Percentiles rank a stretch among this genome's conserved stretches.
phyloP scores from a whole-genome alignment of 2,888 invertebrate species.

The Erpobdella octoculata region DNA sequence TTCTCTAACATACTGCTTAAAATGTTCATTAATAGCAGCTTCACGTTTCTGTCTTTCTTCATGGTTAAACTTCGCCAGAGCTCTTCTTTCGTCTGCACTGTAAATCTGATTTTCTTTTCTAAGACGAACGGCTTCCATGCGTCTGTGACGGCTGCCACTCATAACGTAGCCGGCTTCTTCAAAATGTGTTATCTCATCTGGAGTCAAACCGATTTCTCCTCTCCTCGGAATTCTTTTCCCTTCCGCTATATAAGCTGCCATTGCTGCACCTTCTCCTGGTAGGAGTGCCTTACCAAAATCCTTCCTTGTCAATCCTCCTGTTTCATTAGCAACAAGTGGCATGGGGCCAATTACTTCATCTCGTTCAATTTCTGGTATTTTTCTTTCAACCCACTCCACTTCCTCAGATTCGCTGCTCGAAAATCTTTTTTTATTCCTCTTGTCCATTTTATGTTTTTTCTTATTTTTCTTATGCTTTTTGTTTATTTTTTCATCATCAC shows the following conservation, averaged over 20 bases:
- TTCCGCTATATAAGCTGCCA: conserved; percentile 97
- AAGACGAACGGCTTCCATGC: conserved; percentile 98
- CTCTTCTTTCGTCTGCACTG: conserved; percentile 96
- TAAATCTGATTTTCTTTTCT: conserved; percentile 95
- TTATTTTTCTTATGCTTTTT: conserved; percentile 43
- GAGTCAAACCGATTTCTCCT: conserved; percentile 94
- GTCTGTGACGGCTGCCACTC: conserved; percentile 88
- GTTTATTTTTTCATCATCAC: conserved; percentile 38
- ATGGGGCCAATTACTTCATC: conserved; percentile 35
- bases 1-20: conserved; percentile 46
- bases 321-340: conserved; percentile 34
- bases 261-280: conserved; percentile 94
- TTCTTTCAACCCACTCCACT: not conserved
- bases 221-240: conserved; percentile 94
- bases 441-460: conserved; percentile 38
- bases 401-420: not conserved
- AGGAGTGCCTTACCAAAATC: conserved; percentile 68
- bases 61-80: conserved; percentile 93
- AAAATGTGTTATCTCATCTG: conserved; percentile 82
- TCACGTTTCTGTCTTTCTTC: conserved; percentile 92
- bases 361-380: conserved; percentile 31
- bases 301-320: conserved; percentile 37
- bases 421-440: not conserved
- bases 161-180: conserved; percentile 93
- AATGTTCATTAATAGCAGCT: conserved; percentile 87